Evolutionary conservation across 1,140 invertebrate species (phyloP), one percentile per base, ranked within the genome.

Genomic region (Drosophila lacteicornis): DNA sequence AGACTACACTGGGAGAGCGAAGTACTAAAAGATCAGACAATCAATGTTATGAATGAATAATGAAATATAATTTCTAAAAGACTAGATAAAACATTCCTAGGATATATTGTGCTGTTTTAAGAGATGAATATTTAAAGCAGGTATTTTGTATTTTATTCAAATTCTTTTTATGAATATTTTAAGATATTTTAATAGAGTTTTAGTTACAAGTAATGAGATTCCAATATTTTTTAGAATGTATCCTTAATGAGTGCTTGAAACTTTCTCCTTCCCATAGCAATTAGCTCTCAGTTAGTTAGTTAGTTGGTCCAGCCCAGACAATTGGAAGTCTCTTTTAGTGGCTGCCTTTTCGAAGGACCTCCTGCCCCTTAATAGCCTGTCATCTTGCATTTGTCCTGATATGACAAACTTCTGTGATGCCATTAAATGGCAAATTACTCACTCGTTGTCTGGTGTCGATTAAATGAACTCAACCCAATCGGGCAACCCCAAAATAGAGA

Each of bases 401-500:
- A 38, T 47, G 68, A 78, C 36, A 63, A 82, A 74, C 49, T 79
- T 68, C 55, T 62, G 45, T 75, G 63, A 51, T 79, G 80, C 79
- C 80, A 83, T 83, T 79, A 83, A 83, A 79, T 83, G 84, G 74
- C 78, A 88, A 80, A 69, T 82, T 83, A 82, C 83, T 77, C 70
- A 62, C 50, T 79, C 68, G 62, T 67, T 51, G 51, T 62, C 58
- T 65, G 84, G 84, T 88, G 84, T 88, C 84, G 85, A 88, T 88
- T 88, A 88, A 85, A 88, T 88, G 85, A 88, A 88, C 84, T 80
- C 77, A 63, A 61, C 61, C 80, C 80, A 80, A 83, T 77, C 84
- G 69, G 84, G 60, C 80, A 84, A 83, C 61, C 78, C 78, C 77
- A 55, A 70, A 50, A 40, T 15, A 33, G 33, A 47, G 27, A n/a